Base-by-base conservation (phyloP, 2,888 invertebrate genomes). In the Drosophila subsilvestris region DNA sequence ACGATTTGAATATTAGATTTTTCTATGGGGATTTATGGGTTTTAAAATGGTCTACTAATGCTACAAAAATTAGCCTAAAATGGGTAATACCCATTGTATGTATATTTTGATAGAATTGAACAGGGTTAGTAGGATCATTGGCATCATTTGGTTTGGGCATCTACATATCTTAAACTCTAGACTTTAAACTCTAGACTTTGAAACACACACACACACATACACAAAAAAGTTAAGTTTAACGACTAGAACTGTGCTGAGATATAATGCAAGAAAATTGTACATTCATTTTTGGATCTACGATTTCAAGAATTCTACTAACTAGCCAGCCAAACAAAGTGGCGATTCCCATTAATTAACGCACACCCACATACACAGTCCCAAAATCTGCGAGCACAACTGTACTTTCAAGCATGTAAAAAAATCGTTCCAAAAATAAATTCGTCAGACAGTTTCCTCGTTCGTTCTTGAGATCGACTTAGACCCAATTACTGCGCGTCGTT, bases 401-500 rank as follows among this genome's bases (percentile, higher is more conserved):
- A 53, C 32, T 66, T 17, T 43, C 14, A 32, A 48, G 43, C 37
- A 45, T n/a, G n/a, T 47, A 55, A 80, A 82, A 80, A 82, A 80
- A 80, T 73, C 72, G 57, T 75, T 82, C 63, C 71, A 80, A 78
- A 83, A 85, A 85, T 85, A 83, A 76, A 77, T 77, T 83, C 80
- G 73, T 56, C 70, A 63, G 62, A 49, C 63, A 65, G 49, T 66
- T 66, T 25, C 27, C 25, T 37, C 25, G 1, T 9, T 27, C 37
- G 37, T 37, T 27, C 45, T 32, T 57, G 45, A 47, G 44, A 63
- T 57, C 55, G 57, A 56, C 48, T 86, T 90, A 90, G 44, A 90
- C 83, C 89, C 90, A 90, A 66, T 86, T 79, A 58, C 47, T 76
- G 53, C 89, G 85, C 67, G 86, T 86, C 66, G 75, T 79, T 50